phyloP scores from a whole-genome alignment of 2,113 vertebrate genomes.

The Camarhynchus parvulus region DNA sequence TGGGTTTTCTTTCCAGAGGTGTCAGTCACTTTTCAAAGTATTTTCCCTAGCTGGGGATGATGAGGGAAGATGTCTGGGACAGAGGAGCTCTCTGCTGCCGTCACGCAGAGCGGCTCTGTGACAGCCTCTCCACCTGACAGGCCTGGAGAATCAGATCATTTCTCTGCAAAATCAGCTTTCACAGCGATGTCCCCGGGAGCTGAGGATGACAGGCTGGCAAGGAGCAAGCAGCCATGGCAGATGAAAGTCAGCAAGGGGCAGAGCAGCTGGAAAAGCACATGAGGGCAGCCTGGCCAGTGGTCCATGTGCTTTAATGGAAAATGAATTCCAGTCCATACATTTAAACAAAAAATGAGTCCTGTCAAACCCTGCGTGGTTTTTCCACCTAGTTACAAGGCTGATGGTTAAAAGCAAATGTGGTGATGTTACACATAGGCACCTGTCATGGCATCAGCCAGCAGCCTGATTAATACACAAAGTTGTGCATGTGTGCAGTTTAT shows the following conservation, averaged over 20 bases:
- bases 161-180: neutral
- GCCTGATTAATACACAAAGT: neutral
- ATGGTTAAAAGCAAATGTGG: neutral
- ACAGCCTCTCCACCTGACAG: slow-evolving; percentile 11
- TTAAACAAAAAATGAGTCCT: neutral
- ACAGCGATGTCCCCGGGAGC: fast-evolving
- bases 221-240: neutral
- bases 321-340: neutral
- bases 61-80: neutral
- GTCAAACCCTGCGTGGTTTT: neutral
- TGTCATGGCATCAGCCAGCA: neutral
- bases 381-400: neutral
- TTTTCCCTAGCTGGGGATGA: neutral
- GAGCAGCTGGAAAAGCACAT: neutral
- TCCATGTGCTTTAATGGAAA: neutral
- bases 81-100: neutral
- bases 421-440: neutral
- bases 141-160: neutral
- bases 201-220: neutral
- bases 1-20: neutral
- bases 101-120: neutral
- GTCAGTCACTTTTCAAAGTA: slow-evolving; percentile 18
- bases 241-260: neutral
- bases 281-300: neutral
- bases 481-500: neutral